Conservation (phyloP, 2,113 vertebrate genomes). For the Mormyrus iriodes region DNA sequence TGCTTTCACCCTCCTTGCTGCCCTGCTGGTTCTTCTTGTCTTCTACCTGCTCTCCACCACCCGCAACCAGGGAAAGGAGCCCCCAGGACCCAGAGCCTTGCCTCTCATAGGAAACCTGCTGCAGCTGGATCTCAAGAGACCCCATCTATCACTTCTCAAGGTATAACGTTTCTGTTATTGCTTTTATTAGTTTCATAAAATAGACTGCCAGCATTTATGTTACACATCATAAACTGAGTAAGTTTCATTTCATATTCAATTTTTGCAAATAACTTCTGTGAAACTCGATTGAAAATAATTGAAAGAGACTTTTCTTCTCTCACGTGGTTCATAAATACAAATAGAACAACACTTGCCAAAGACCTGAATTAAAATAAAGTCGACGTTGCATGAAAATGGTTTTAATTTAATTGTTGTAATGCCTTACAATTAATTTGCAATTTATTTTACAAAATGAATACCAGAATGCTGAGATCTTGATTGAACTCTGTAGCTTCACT, state of each 20-base stretch:
- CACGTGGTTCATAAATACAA: no score
- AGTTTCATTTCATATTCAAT: no score
- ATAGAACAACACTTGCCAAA: no score
- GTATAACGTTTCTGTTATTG: conserved; percentile 26
- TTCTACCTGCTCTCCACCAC: conserved; percentile 29
- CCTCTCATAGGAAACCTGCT: conserved; percentile 42
- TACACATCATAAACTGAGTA: background rate
- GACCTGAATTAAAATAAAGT: no score
- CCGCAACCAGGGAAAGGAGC: conserved; percentile 25
- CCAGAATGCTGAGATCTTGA: background rate
- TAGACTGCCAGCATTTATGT: background rate
- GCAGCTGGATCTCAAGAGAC: conserved; percentile 49
- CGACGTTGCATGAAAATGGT: no score
- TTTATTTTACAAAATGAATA: background rate
- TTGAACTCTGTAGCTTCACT: no score
- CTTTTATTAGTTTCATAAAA: background rate
- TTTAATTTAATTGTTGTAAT: no score
- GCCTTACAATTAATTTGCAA: background rate
- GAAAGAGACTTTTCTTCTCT: no score
- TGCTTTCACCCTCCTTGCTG: conserved; percentile 34
- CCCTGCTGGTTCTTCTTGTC: conserved; percentile 33
- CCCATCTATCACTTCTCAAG: conserved; percentile 31
- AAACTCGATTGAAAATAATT: no score
- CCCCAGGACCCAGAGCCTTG: conserved; percentile 42
- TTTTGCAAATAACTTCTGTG: no score